phyloP scores from a whole-genome alignment of 2,113 vertebrate species.

The Sciurus niger region DNA sequence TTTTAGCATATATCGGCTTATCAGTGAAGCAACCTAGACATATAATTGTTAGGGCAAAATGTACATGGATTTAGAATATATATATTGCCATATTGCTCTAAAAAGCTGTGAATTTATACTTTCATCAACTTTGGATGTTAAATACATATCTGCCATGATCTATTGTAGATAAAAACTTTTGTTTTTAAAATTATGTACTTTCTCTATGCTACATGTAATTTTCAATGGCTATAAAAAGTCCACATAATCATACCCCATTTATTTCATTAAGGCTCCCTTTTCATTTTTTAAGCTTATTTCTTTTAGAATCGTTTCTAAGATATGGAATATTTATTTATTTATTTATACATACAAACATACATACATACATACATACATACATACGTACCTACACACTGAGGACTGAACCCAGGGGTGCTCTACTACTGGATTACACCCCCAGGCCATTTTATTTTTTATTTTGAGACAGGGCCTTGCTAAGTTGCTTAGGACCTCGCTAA shows the following conservation, averaged over 20 bases:
- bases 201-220: neutral
- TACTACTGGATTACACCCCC: too few species aligned
- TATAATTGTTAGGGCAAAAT: neutral
- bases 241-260: neutral
- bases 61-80: slow-evolving; percentile 16
- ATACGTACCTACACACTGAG: too few species aligned
- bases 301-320: slow-evolving; percentile 21
- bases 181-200: neutral
- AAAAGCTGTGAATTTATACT: slow-evolving; percentile 4
- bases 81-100: neutral
- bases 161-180: neutral
- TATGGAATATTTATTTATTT: neutral
- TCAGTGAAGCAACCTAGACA: neutral
- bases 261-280: neutral
- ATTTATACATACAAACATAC: too few species aligned
- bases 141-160: neutral
- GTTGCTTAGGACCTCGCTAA: too few species aligned
- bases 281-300: slow-evolving; percentile 51
- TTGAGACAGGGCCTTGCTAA: too few species aligned
- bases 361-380: too few species aligned
- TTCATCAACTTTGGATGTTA: neutral
- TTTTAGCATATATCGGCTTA: slow-evolving; percentile 13
- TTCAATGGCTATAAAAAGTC: slow-evolving; percentile 12
- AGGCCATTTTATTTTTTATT: too few species aligned
- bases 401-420: too few species aligned